Conservation (phyloP, 2,888 invertebrate genomes). For the Ashinkailepas kermadecensis region DNA sequence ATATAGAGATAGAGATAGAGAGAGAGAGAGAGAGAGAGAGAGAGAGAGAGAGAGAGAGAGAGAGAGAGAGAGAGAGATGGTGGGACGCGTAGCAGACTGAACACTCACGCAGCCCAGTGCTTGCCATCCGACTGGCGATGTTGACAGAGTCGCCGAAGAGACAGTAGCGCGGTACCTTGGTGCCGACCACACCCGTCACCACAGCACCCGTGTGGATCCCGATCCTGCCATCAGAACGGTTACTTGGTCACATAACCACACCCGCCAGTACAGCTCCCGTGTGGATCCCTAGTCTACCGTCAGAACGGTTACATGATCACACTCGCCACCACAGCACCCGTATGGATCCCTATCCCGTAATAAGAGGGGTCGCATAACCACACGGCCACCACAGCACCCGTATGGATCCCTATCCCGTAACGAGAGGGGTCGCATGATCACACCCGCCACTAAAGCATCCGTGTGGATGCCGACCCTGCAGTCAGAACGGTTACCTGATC, state of each 20-base stretch:
- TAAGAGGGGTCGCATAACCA: too few species aligned
- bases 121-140: slow-evolving; percentile 84
- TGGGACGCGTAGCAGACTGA: too few species aligned
- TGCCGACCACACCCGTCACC: slow-evolving; percentile 78
- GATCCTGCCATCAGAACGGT: slow-evolving; percentile 29
- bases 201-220: slow-evolving; percentile 80
- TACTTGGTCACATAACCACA: slow-evolving; percentile 49
- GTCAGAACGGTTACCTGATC: too few species aligned
- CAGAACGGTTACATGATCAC: slow-evolving; percentile 56
- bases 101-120: slow-evolving; percentile 46
- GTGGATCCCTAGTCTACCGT: slow-evolving; percentile 55
- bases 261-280: slow-evolving; percentile 82
- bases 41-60: too few species aligned
- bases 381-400: too few species aligned
- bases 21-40: too few species aligned
- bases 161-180: slow-evolving; percentile 76
- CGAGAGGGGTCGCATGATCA: slow-evolving; percentile 52
- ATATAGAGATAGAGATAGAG: too few species aligned
- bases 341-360: too few species aligned
- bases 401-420: too few species aligned
- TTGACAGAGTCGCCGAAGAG: slow-evolving; percentile 87
- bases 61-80: too few species aligned
- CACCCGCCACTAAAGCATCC: slow-evolving; percentile 79
- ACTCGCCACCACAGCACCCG: slow-evolving; percentile 47
- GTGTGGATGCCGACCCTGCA: slow-evolving; percentile 60